Base-by-base conservation (phyloP, 2,797 vertebrate genomes). In the Ctenosaura bakeri region DNA sequence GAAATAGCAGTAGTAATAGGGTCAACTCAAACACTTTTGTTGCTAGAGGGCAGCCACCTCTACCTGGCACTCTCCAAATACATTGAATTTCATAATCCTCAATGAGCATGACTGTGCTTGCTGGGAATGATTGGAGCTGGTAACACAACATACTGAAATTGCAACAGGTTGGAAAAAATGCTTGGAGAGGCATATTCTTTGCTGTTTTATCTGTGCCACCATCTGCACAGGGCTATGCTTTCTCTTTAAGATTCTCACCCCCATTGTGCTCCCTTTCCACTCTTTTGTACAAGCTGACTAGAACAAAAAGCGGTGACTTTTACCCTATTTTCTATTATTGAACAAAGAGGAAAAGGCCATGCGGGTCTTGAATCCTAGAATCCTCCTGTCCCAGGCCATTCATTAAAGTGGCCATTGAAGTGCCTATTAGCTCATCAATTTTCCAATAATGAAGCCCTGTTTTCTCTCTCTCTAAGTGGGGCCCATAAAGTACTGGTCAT, bases 391-490 rank as follows among this genome's bases (percentile, higher is more conserved):
- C 0, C 20, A 32, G 56, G 56, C 32, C 46, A 12, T 42, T 50
- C 29, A 6, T 16, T 38, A 12, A 16, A 4, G 32, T 54, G 62
- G 1, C 32, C 3, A 1, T 38, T 14, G 3, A 6, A 42, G 24
- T 29, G 66, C 10, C 86, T 80, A 10, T 88, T 56, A 86, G 22
- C 81, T 29, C 0, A 0, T 92, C 87, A 73, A 69, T 81, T 88
- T 83, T 69, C 78, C 85, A 59, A 26, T 29, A 71, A 66, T 73
- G 90, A 91, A 91, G 62, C 62, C 56, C 42, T 88, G 69, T 79
- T 94, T 80, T 13, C 88, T 87, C 88, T 66, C 73, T 24, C 92
- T 64, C 62, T 69, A 92, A 89, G 82, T n/a, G 82, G 50, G 66
- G 10, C 0, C 7, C 35, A 79, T 42, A 38, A 32, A 50, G 24